Base-by-base conservation (phyloP, 2,113 vertebrate species). In the Epinephelus moara region DNA sequence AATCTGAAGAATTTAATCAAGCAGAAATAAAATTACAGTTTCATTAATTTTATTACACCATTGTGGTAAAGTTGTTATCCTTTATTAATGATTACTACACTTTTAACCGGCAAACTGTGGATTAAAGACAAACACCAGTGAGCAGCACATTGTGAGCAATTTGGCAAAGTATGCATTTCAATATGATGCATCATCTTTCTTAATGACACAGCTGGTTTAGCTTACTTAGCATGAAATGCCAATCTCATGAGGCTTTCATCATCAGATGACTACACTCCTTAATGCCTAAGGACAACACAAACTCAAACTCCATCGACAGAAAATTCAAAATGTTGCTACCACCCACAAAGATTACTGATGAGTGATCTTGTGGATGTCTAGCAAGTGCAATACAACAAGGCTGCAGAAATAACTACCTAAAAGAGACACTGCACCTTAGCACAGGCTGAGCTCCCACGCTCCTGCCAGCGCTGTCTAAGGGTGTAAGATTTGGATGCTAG, bases 1-100 rank as follows among this genome's bases (percentile, higher is more conserved):
- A 67, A 73, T 82, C 61, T 82, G 59, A 49, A 68, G 40, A 69
- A 73, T 62, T 80, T 25, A 62, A 80, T 80, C 30, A 67, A 71
- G 52, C 61, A 53, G 6, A 74, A 67, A 37, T 67, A 11, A 85
- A 57, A 56, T 69, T 50, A 80, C 23, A 61, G 10, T 15, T 57
- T 68, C 7, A 60, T 87, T 25, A 42, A 52, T 68, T 88, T 66
- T 77, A 64, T 74, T 40, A 30, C 33, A 55, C 8, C 40, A 30
- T 30, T 61, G 14, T 79, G 30, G 42, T 64, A 19, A 76, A 27
- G 49, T 75, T 30, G 23, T 27, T 33, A 23, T 56, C 23, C 25
- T 75, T 83, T 74, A 42, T 60, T 53, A 61, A 11, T 45, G n/a
- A 42, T 80, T 23, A 15, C 3, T n/a, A 21, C 53, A 6, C 27